Evolutionary conservation across 2,113 vertebrate species (phyloP), one percentile per base, ranked within the genome.

Genomic region (Colinus virginianus): DNA sequence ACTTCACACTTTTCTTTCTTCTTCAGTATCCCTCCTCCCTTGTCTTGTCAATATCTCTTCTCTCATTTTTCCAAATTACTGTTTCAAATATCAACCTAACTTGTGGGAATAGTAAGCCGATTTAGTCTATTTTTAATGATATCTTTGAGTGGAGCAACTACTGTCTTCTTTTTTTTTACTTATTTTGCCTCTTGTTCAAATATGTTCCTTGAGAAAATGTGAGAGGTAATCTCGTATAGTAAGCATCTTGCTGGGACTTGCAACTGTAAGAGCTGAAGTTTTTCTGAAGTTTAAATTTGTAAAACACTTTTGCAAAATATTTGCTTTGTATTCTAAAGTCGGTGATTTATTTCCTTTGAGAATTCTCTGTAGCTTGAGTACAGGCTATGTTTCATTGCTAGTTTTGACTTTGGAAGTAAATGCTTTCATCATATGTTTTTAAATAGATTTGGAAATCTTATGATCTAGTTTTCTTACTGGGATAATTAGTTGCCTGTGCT

Each of bases 51-150:
- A 20, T 62, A 82, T 61, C 30, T n/a, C 32, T 84, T 87, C 18
- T 4, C 25, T 89, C 26, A 42, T 87, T 89, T 94, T 78, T 91
- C 53, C 48, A 79, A 89, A 62, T 72, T 48, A 16, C 7, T 82
- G 40, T 72, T 84, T 87, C 85, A 97, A 96, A 97, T 94, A 88
- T 95, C 94, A 96, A 48, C 91, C 72, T 69, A 77, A 96, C 82
- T 74, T 92, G 53, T 93, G 90, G 88, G 95, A 94, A 93, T 81
- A 95, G 62, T 90, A 88, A 97, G 36, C 49, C 91, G 86, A 75
- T 93, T 95, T 76, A 74, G 84, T 82, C 84, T 92, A 66, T 95
- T 72, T 72, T 96, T 96, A 96, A 93, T 92, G 75, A 51, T 94
- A 48, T 87, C 81, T 96, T 96, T 96, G 90, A 84, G 38, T 63